Percentiles rank a stretch among this genome's conserved stretches.
These are phyloP conservation scores for Oligia fasciuncula DNA, from an alignment of 2,888 invertebrate genomes.

Conservation along the genomic window DNA sequence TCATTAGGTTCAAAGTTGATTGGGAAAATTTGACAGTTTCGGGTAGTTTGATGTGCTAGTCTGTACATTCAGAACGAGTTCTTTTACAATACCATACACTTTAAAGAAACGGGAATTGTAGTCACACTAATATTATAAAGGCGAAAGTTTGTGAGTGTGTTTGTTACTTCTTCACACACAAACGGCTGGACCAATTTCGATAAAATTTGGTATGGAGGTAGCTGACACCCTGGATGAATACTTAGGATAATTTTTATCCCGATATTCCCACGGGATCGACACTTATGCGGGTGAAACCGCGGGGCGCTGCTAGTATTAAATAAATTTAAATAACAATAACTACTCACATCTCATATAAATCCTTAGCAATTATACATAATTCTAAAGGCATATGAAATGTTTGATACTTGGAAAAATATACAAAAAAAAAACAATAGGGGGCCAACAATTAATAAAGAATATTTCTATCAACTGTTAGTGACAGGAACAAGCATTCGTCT, in stretches of 20 bases:
- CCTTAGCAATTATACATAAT: background rate
- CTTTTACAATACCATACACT: background rate
- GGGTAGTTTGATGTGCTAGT: too few relatives aligned
- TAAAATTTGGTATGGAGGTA: too few relatives aligned
- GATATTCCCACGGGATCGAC: too few relatives aligned
- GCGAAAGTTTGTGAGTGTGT: too few relatives aligned
- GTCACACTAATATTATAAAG: too few relatives aligned
- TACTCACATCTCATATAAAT: background rate
- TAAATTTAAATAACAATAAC: background rate
- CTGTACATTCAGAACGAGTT: background rate
- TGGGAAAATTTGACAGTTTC: too few relatives aligned
- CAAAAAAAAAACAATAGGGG: background rate
- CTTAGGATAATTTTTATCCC: too few relatives aligned
- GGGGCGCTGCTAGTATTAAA: background rate
- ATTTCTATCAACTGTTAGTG: slow-evolving; percentile 16
- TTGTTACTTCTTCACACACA: too few relatives aligned
- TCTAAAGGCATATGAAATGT: background rate
- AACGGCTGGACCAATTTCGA: too few relatives aligned
- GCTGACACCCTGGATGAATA: too few relatives aligned
- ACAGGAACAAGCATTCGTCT: slow-evolving; percentile 46
- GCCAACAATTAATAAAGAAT: slow-evolving; percentile 3
- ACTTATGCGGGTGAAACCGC: too few relatives aligned
- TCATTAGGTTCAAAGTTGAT: too few relatives aligned
- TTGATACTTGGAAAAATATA: background rate
- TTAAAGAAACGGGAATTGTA: background rate